These are phyloP conservation scores for Phyllotreta cruciferae DNA, from an alignment of 2,888 invertebrate genomes.

Conservation along the genomic window DNA sequence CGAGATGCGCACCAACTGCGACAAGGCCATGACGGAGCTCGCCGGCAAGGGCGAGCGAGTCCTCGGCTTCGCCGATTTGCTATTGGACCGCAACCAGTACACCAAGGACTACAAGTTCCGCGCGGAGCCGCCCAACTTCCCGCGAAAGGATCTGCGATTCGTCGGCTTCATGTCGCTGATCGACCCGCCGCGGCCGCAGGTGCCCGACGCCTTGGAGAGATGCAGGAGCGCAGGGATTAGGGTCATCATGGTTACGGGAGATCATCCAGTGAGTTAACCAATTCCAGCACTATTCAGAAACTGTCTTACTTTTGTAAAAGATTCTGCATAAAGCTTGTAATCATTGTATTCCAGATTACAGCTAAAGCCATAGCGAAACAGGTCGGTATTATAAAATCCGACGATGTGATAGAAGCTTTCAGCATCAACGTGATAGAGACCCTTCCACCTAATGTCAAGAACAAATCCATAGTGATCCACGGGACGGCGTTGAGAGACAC, in stretches of 20 bases:
- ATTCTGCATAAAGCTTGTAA: not conserved
- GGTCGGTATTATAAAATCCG: conserved; percentile 74
- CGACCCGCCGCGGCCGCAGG: conserved; percentile 72
- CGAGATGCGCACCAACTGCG: conserved; percentile 66
- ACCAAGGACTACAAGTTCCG: conserved; percentile 68
- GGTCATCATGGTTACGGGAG: conserved; percentile 82
- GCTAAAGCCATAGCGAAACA: conserved; percentile 79
- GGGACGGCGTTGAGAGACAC: conserved; percentile 62
- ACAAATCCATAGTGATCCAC: conserved; percentile 65
- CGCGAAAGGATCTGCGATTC: conserved; percentile 69
- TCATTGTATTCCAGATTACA: conserved; percentile 62
- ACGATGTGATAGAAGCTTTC: conserved; percentile 51
- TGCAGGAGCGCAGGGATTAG: conserved; percentile 82
- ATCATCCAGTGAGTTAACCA: conserved; percentile 70
- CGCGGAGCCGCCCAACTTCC: conserved; percentile 73
- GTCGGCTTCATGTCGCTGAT: conserved; percentile 70
- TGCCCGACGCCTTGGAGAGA: conserved; percentile 70
- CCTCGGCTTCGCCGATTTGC: conserved; percentile 72
- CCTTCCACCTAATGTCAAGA: conserved; percentile 50
- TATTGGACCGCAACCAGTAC: conserved; percentile 61
- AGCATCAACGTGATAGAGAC: conserved; percentile 52
- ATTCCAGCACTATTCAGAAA: not conserved
- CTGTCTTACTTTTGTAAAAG: not conserved
- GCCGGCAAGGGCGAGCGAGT: conserved; percentile 84
- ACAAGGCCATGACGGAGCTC: conserved; percentile 77